Evolutionary conservation across 2,888 invertebrate species (phyloP), one percentile per base, ranked within the genome.

Genomic region (Drosophila longiperda): DNA sequence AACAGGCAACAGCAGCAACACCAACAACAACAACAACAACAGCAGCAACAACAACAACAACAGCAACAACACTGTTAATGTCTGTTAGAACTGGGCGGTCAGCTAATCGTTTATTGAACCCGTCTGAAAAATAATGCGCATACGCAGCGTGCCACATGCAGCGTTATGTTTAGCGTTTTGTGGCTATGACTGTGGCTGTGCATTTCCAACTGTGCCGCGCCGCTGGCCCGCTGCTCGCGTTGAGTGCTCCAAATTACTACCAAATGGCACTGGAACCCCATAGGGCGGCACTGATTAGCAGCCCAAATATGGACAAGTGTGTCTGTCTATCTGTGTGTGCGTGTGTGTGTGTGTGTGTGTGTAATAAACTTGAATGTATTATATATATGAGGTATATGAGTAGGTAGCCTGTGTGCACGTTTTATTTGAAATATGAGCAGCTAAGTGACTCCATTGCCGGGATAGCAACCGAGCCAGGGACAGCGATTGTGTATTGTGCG

Each of bases 41-140:
- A 36, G 12, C 38, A 32, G 12, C 61, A 55, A 20, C 50, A 63
- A 11, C n/a, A 52, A 12, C n/a, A 52, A 7, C 33, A 52, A 7
- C 33, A 53, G 33, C 36, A 26, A n/a, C 53, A 53, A 52, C 45
- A 58, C 42, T 52, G 26, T 45, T 15, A 48, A 60, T 17, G 62
- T 57, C 69, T 73, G 54, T 80, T 80, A 89, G 90, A 89, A 89
- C 82, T 75, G 74, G 54, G 72, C 74, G 68, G 71, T 69, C 71
- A 70, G 69, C 86, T 87, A 89, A 87, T 87, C 87, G 87, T 87
- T 79, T 90, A 87, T 90, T 87, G 90, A 87, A 87, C 87, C 70
- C 90, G 59, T 58, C 70, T 55, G 73, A 59, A 82, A 76, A 77
- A 88, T 79, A 90, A 87, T 88, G 78, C 90, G 89, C 89, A 86